A percentile compares a stretch with the other conserved stretches of the same genome.
phyloP scores from a whole-genome alignment of 2,113 vertebrate genomes.

The Dolichotis patagonum region DNA sequence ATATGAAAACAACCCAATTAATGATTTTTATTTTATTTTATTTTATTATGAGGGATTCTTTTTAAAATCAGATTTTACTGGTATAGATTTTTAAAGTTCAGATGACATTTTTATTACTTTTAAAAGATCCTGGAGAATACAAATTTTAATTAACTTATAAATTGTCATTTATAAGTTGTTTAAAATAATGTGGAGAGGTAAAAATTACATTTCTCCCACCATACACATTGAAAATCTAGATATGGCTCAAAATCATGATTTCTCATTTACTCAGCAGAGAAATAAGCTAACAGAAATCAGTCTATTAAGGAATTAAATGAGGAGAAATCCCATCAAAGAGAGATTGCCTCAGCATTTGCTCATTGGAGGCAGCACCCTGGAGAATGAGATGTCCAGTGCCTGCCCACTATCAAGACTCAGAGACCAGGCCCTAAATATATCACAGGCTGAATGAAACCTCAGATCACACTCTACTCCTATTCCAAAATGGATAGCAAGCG shows the following conservation, averaged over 20 bases:
- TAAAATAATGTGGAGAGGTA: not conserved
- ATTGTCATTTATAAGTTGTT: not conserved
- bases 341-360: too few species aligned
- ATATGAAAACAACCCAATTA: not conserved
- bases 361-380: too few species aligned
- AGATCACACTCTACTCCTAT: too few species aligned
- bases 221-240: too few species aligned
- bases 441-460: too few species aligned
- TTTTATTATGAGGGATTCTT: not conserved
- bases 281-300: not conserved
- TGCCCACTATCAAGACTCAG: too few species aligned
- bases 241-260: not conserved
- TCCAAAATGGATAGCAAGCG: too few species aligned
- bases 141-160: not conserved
- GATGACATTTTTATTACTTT: not conserved
- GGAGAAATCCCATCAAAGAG: not conserved
- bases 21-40: not conserved
- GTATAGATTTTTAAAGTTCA: not conserved
- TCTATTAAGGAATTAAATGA: not conserved
- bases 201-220: not conserved
- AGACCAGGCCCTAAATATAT: too few species aligned
- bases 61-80: not conserved
- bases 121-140: not conserved
- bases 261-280: not conserved
- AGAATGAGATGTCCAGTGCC: too few species aligned